These are phyloP conservation scores for Bacillus rossius DNA, from an alignment of 1,140 invertebrate species.

Conservation along the genomic window DNA sequence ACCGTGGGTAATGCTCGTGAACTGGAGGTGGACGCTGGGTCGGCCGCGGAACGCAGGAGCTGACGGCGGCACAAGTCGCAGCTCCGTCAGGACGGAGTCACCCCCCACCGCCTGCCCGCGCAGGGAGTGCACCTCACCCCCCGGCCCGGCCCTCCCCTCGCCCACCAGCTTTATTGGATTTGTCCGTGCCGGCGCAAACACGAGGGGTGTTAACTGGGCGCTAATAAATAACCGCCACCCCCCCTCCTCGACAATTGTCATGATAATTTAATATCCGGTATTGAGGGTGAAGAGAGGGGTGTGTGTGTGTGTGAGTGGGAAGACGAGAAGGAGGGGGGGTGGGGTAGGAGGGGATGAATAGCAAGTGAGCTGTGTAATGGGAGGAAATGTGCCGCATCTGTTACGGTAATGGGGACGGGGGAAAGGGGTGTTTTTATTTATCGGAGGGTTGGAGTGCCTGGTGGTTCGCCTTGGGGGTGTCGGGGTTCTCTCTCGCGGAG, in stretches of 20 bases:
- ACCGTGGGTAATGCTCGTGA: too few relatives aligned
- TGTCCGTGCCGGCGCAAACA: constrained; percentile 2
- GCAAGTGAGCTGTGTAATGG: constrained; percentile 7
- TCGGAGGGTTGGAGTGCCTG: too few relatives aligned
- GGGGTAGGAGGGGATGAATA: neutral
- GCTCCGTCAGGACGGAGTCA: too few relatives aligned
- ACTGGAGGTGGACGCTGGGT: too few relatives aligned
- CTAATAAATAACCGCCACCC: too few relatives aligned
- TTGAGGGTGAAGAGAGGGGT: neutral
- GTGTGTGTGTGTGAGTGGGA: neutral
- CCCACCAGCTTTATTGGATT: neutral
- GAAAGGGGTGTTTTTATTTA: neutral
- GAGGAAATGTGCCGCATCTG: constrained; percentile 3
- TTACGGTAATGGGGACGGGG: neutral
- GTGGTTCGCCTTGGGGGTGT: too few relatives aligned
- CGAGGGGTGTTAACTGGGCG: neutral
- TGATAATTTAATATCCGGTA: constrained; percentile 10
- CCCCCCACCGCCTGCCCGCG: too few relatives aligned
- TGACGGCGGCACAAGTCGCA: too few relatives aligned
- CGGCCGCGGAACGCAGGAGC: too few relatives aligned
- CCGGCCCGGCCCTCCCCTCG: neutral
- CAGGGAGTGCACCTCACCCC: neutral
- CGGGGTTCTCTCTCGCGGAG: too few relatives aligned
- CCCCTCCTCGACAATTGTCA: neutral
- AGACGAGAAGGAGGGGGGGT: neutral